Conservation (phyloP, 30 jellyfish, hydroid and myxozoan species). For the Euphysa ruthae region DNA sequence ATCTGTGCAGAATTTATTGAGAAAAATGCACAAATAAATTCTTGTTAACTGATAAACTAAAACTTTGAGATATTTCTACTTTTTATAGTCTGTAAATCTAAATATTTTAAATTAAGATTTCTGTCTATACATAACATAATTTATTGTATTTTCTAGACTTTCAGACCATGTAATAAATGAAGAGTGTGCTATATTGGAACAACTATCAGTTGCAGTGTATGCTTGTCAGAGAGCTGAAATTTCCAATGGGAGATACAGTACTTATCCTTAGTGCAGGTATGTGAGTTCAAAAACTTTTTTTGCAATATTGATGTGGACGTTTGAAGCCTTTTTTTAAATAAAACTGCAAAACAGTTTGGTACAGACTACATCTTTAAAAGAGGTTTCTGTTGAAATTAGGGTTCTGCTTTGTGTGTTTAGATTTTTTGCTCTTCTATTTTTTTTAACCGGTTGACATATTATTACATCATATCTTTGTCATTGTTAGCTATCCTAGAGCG, state of each 20-base stretch:
- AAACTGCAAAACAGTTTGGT: slow-evolving; percentile 69
- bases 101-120: background rate
- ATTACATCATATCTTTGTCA: too few relatives aligned
- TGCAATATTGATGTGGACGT: too few relatives aligned
- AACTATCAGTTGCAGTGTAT: slow-evolving; percentile 90
- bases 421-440: too few relatives aligned
- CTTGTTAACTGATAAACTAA: too few relatives aligned
- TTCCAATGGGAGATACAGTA: slow-evolving; percentile 71
- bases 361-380: slow-evolving; percentile 57
- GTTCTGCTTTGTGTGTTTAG: too few relatives aligned
- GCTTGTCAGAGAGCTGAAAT: slow-evolving; percentile 94
- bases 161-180: slow-evolving; percentile 86
- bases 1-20: too few relatives aligned
- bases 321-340: too few relatives aligned
- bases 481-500: slow-evolving; percentile 89
- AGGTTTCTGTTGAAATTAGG: slow-evolving; percentile 50
- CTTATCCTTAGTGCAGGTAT: slow-evolving; percentile 89
- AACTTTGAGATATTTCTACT: too few relatives aligned
- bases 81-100: background rate
- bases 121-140: background rate
- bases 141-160: slow-evolving; percentile 19
- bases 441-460: too few relatives aligned
- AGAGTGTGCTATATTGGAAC: slow-evolving; percentile 93
- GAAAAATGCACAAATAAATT: background rate
- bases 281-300: background rate